Conservation (phyloP, 2,113 vertebrate species). For the Zosterops borbonicus region DNA sequence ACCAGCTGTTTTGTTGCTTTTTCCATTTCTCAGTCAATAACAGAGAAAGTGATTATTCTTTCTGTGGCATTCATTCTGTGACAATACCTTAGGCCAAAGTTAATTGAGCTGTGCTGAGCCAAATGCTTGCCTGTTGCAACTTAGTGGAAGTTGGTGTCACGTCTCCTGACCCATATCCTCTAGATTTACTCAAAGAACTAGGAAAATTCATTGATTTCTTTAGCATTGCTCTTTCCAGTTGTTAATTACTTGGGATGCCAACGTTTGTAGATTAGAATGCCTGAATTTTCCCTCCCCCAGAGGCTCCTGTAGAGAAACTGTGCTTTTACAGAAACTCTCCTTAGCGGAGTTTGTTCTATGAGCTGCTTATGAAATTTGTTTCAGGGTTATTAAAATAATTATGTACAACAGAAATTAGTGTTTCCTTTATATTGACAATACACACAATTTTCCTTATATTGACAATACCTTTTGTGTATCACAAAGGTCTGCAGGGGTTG, state of each 20-base stretch:
- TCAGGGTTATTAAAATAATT: background rate
- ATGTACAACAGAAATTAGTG: background rate
- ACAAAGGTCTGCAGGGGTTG: background rate
- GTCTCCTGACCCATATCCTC: background rate
- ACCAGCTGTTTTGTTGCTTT: background rate
- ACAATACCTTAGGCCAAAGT: background rate
- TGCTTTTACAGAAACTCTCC: background rate
- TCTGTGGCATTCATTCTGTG: background rate
- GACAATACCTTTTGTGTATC: background rate
- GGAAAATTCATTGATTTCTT: background rate
- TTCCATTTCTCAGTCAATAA: background rate
- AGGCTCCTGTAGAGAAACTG: background rate
- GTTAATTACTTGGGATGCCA: background rate
- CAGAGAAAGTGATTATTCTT: background rate
- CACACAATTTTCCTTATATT: too few relatives aligned
- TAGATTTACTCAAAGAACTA: background rate
- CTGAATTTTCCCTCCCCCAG: background rate
- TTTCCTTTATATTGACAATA: background rate
- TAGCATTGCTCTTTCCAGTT: background rate
- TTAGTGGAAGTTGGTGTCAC: background rate
- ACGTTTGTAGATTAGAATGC: background rate
- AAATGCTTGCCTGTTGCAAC: background rate
- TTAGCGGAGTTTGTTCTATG: background rate
- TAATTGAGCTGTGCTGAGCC: background rate
- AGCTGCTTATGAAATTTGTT: background rate